Base-by-base conservation (phyloP, 2,113 vertebrate genomes). In the Oncorhynchus clarkii region DNA sequence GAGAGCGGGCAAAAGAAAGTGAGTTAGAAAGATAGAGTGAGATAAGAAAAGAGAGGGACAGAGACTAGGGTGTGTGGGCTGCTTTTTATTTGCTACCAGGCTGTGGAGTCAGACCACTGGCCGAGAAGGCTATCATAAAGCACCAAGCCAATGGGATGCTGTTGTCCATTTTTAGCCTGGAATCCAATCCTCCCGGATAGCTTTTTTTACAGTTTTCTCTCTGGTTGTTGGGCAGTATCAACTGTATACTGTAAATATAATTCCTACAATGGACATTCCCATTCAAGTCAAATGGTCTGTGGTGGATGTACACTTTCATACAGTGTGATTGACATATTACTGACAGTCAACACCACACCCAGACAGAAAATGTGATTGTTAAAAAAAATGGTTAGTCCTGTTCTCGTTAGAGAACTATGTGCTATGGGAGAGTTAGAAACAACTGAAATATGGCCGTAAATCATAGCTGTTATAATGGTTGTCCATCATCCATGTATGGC, bases 81-180 rank as follows among this genome's bases (percentile, higher is more conserved):
- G 75, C 80, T 67, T 78, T 79, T 83, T 83, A 70, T 86, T 87
- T 88, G 78, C 78, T 72, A 86, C 65, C 74, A 82, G 76, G 76
- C 67, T 26, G 34, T 34, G 34, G 34, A 34, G 34, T 34, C 34
- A 34, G 70, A 74, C 75, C 75, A 70, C 78, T 85, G 86, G 82
- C 88, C 83, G 79, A 76, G 75, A 24, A n/a, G 67, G 48, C 66
- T 65, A 73, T 80, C 79, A 83, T 82, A 79, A 78, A 85, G 78
- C 60, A 62, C 18, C 77, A 54, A 73, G 20, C 74, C 22, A 27
- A 79, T 74, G 48, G 16, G 18, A 81, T 83, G 68, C 76, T 76
- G 78, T 77, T 62, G 76, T 69, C 85, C 85, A 74, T 79, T 54
- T 54, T 13, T 54, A 54, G 13, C 14, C 13, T 54, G 14, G 49